Conservation (phyloP, 2,113 vertebrate genomes). For the Chinchilla lanigera region DNA sequence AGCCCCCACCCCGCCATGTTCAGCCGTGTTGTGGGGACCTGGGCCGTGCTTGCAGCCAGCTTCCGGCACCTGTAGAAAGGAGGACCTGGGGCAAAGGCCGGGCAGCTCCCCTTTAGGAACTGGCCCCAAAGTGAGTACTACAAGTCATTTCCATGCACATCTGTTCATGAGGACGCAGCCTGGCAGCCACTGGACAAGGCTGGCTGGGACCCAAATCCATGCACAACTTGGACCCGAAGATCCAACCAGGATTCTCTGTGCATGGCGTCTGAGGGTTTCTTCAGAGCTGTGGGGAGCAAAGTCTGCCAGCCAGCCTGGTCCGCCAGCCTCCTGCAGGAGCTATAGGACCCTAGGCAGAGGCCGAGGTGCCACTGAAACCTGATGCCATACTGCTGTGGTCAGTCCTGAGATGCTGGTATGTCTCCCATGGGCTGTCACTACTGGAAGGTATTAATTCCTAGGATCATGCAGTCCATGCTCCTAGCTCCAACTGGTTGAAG, state of each 20-base stretch:
- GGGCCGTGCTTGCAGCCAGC: neutral
- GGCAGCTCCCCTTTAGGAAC: neutral
- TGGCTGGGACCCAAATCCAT: neutral
- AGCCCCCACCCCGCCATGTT: too few relatives aligned
- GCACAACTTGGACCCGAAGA: neutral
- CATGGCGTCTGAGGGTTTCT: neutral
- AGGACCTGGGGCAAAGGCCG: neutral
- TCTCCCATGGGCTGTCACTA: neutral
- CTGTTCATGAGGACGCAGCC: neutral
- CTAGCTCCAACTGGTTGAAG: neutral
- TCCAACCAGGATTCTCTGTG: neutral
- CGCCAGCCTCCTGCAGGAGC: rapidly evolving
- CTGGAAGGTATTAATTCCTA: neutral
- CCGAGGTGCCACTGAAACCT: rapidly evolving
- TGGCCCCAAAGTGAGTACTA: neutral
- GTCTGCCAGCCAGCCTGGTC: neutral
- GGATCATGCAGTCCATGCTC: neutral
- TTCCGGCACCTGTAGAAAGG: neutral
- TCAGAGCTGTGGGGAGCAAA: too few relatives aligned
- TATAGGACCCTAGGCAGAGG: neutral
- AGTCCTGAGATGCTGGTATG: rapidly evolving
- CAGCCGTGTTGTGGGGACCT: neutral
- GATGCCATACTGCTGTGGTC: rapidly evolving
- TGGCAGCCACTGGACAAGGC: neutral
- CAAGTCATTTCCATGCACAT: neutral